A percentile compares a stretch with the other conserved stretches of the same genome.
phyloP scores from a whole-genome alignment of 2,797 vertebrate species.

The Pelochelys cantorii region DNA sequence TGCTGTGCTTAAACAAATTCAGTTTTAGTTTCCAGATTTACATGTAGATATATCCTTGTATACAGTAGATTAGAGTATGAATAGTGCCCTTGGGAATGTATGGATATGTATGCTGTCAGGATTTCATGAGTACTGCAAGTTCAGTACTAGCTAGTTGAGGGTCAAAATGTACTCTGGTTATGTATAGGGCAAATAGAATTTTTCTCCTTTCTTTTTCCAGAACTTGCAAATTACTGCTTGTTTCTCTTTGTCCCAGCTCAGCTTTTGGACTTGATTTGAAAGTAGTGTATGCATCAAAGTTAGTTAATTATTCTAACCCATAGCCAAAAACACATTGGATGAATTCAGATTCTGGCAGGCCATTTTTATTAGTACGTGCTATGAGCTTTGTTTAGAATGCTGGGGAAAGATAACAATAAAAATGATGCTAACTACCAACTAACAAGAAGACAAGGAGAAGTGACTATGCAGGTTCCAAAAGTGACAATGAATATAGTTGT shows the following conservation, averaged over 20 bases:
- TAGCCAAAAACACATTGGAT: background rate
- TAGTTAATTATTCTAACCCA: background rate
- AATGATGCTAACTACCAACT: background rate
- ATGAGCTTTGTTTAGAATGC: conserved; percentile 35
- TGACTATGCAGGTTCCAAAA: background rate
- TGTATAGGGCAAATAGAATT: conserved; percentile 26
- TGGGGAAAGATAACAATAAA: conserved; percentile 11
- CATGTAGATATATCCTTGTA: conserved; percentile 54
- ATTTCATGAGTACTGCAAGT: conserved; percentile 29
- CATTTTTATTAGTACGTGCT: conserved; percentile 9
- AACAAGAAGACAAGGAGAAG: background rate
- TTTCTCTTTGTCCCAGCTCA: background rate
- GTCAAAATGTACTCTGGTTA: conserved; percentile 28
- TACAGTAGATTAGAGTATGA: conserved; percentile 44
- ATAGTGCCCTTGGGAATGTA: conserved; percentile 27
- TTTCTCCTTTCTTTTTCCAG: conserved; percentile 5
- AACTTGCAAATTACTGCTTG: conserved; percentile 9
- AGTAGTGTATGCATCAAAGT: background rate
- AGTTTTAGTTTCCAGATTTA: conserved; percentile 51
- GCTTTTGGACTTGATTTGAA: conserved; percentile 7
- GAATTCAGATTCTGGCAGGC: background rate
- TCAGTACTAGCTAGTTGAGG: conserved; percentile 26
- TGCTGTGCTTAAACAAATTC: conserved; percentile 48
- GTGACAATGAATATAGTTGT: conserved; percentile 27
- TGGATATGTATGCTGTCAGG: conserved; percentile 38